A percentile compares a stretch with the other conserved stretches of the same genome.
phyloP scores from a whole-genome alignment of 2,888 invertebrate species.

The Julus scandinavius region DNA sequence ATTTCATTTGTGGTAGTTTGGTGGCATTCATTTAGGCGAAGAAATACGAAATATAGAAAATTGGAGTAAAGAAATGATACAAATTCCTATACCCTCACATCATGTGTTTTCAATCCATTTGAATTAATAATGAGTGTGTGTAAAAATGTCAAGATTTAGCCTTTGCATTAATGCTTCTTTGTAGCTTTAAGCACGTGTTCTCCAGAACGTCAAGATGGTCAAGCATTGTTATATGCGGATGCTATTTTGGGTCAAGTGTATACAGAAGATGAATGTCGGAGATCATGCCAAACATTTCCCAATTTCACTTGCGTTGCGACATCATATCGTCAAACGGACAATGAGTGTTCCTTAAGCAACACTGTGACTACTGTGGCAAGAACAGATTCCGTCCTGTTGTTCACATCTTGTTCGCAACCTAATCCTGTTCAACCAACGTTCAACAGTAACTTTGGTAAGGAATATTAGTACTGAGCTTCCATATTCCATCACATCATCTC shows the following conservation, averaged over 20 bases:
- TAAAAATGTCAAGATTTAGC: neutral
- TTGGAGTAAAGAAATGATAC: no score
- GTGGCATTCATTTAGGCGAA: no score
- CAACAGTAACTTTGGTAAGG: slow-evolving; percentile 51
- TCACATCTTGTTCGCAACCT: slow-evolving; percentile 54
- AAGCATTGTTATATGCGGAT: slow-evolving; percentile 66
- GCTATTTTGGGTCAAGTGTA: slow-evolving; percentile 64
- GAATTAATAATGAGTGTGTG: neutral
- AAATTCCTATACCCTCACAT: no score
- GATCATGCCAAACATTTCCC: slow-evolving; percentile 62
- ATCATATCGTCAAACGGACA: slow-evolving; percentile 53
- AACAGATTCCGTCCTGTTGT: slow-evolving; percentile 54
- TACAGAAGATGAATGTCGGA: slow-evolving; percentile 65
- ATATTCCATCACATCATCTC: neutral
- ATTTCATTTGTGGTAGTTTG: no score
- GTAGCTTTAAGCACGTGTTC: slow-evolving; percentile 60
- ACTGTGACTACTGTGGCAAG: neutral
- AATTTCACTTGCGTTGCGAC: slow-evolving; percentile 56
- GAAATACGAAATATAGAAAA: no score
- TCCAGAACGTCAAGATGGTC: slow-evolving; percentile 67
- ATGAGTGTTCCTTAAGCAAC: slow-evolving; percentile 53
- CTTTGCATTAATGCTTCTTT: neutral
- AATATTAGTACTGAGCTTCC: neutral
- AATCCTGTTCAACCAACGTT: slow-evolving; percentile 41
- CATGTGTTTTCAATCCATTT: no score